These are phyloP conservation scores for Pocillopora meandrina DNA, from an alignment of 92 coral and sea anemone genomes.

Conservation along the genomic window DNA sequence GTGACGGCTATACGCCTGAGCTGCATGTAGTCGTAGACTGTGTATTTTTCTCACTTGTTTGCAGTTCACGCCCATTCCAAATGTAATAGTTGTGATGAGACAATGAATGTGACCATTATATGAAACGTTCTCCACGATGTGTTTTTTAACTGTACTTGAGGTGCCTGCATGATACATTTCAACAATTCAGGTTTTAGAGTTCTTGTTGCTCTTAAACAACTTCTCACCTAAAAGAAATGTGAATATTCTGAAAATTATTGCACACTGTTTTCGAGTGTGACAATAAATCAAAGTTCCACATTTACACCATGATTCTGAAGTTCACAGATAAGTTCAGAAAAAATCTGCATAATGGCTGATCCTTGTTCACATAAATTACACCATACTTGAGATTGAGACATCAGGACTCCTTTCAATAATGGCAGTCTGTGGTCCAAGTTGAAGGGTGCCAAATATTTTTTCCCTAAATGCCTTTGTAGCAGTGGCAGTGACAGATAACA, in stretches of 20 bases:
- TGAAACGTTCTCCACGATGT: constrained; percentile 28
- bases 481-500: constrained; percentile 47
- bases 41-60: constrained; percentile 31
- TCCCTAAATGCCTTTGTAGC: constrained; percentile 26
- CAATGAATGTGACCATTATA: constrained; percentile 36
- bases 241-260: constrained; percentile 41
- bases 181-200: constrained; percentile 29
- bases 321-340: constrained; percentile 17
- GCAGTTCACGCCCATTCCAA: constrained; percentile 56
- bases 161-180: constrained; percentile 59
- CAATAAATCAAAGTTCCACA: constrained; percentile 48
- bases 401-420: constrained; percentile 49
- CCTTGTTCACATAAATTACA: constrained; percentile 21
- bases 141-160: constrained; percentile 35
- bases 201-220: constrained; percentile 16
- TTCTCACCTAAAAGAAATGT: constrained; percentile 17
- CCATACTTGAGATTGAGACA: constrained; percentile 39
- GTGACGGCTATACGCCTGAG: constrained; percentile 52
- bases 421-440: constrained; percentile 16
- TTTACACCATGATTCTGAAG: neutral
- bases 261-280: constrained; percentile 58
- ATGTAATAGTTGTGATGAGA: constrained; percentile 39
- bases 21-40: constrained; percentile 60
- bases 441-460: constrained; percentile 11
- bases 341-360: constrained; percentile 23